Conservation (phyloP, 2,797 vertebrate genomes). For the Pangasius krempfi region DNA sequence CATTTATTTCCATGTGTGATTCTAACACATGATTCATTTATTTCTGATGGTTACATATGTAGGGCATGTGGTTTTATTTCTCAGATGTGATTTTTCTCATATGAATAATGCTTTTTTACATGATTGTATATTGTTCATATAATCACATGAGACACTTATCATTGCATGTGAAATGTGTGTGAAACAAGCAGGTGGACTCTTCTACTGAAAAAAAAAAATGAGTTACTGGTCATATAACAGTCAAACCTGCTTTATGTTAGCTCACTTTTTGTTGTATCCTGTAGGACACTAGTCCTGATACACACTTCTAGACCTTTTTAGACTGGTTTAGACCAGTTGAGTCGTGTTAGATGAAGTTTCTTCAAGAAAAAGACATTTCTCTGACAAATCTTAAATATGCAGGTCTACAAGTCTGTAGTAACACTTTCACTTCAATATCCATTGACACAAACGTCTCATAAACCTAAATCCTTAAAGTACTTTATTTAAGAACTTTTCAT, state of each 20-base stretch:
- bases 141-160: not conserved
- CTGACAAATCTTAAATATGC: not conserved
- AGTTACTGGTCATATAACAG: not conserved
- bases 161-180: not conserved
- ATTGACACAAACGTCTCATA: not conserved
- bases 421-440: not conserved
- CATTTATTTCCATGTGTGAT: not conserved
- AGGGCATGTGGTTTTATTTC: not conserved
- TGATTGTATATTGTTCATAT: not conserved
- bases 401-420: not conserved
- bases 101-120: not conserved
- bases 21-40: not conserved
- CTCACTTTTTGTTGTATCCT: too few relatives aligned
- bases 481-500: not conserved
- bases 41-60: not conserved
- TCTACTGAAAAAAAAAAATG: not conserved
- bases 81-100: not conserved
- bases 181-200: not conserved
- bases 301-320: not conserved
- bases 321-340: not conserved
- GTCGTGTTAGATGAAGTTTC: not conserved
- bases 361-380: not conserved
- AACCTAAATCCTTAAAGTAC: not conserved
- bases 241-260: not conserved
- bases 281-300: too few relatives aligned